Evolutionary conservation across 1,140 invertebrate genomes (phyloP).

Genomic region (Tetraneura akinire): DNA sequence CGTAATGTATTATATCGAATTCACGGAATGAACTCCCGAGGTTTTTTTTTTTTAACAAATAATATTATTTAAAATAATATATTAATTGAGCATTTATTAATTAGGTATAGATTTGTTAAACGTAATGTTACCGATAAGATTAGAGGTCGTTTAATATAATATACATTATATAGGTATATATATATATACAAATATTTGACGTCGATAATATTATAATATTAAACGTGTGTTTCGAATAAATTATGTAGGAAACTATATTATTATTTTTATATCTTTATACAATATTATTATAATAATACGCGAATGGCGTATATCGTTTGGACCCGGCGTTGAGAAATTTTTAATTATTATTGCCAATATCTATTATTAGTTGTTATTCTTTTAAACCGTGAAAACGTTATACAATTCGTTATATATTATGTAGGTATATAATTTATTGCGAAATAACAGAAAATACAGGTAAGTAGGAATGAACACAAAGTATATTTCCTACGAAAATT

Average conservation of each 20-base stretch:
- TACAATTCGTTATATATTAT: too few relatives aligned
- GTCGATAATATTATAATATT: background rate
- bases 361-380: background rate
- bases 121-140: slow-evolving; percentile 13
- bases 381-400: background rate
- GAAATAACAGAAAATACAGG: too few relatives aligned
- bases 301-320: background rate
- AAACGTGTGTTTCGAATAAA: background rate
- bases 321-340: background rate
- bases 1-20: background rate
- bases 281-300: too few relatives aligned
- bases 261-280: too few relatives aligned
- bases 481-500: too few relatives aligned
- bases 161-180: background rate
- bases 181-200: background rate
- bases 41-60: slow-evolving; percentile 31
- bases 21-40: background rate
- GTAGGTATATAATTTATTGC: background rate
- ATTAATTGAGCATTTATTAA: slow-evolving; percentile 35
- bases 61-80: background rate
- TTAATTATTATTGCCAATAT: background rate
- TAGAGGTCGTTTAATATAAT: slow-evolving; percentile 24
- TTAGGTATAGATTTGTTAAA: slow-evolving; percentile 22
- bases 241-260: too few relatives aligned
- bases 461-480: too few relatives aligned